These are phyloP conservation scores for Callyntrura guangdongensis DNA, from an alignment of 2,888 invertebrate genomes.

Conservation along the genomic window DNA sequence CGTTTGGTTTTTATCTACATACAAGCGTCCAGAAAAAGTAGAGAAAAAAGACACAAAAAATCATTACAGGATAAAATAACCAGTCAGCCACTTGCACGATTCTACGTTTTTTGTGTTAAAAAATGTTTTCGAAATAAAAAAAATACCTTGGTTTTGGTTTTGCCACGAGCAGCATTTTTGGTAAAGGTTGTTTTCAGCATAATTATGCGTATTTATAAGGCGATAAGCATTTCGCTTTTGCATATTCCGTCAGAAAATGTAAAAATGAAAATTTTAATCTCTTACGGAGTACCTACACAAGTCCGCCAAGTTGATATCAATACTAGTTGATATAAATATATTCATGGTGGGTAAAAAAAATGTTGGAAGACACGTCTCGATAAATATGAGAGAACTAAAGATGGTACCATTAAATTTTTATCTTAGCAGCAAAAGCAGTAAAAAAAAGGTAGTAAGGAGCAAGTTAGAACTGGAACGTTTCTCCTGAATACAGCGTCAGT, in stretches of 20 bases:
- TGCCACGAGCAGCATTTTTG: background rate
- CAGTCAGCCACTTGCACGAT: conserved; percentile 74
- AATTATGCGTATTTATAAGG: background rate
- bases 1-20: conserved; percentile 35
- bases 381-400: too few species aligned
- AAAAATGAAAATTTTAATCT: background rate
- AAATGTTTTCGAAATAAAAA: background rate
- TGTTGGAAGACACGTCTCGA: too few species aligned
- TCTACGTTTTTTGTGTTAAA: conserved; percentile 23
- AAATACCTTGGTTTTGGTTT: background rate
- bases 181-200: too few species aligned
- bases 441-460: too few species aligned
- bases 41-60: conserved; percentile 23
- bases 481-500: too few species aligned
- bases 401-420: too few species aligned
- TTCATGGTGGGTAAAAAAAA: too few species aligned
- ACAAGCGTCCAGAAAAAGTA: background rate
- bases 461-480: too few species aligned
- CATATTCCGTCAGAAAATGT: background rate
- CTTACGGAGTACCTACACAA: background rate
- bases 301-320: too few species aligned
- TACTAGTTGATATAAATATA: too few species aligned
- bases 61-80: background rate
- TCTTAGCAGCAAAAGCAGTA: too few species aligned
- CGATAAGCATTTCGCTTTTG: background rate